phyloP scores from a whole-genome alignment of 2,888 invertebrate species.

The Platycheirus albimanus region DNA sequence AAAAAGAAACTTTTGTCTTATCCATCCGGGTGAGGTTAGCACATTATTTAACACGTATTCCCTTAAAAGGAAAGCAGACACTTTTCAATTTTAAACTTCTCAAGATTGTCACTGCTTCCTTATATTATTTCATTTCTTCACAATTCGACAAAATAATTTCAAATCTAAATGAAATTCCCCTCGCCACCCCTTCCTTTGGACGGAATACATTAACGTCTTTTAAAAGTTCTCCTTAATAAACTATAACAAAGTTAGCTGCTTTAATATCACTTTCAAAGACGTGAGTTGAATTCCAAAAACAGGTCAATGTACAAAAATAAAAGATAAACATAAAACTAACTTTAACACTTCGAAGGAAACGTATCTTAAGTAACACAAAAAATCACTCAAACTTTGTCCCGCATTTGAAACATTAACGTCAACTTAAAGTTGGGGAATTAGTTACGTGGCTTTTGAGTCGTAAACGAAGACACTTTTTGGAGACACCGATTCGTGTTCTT shows the following conservation, averaged over 20 bases:
- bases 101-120: neutral
- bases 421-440: constrained; percentile 5
- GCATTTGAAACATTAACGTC: neutral
- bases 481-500: neutral
- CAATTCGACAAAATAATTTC: no score
- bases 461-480: neutral
- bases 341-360: neutral
- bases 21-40: no score
- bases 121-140: neutral
- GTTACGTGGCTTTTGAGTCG: neutral
- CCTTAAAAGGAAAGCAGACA: no score
- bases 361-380: neutral
- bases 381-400: constrained; percentile 5
- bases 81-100: neutral
- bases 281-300: neutral
- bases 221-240: neutral
- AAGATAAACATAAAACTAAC: neutral
- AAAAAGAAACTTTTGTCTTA: no score
- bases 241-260: neutral
- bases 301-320: constrained; percentile 4
- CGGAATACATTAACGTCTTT: neutral
- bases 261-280: neutral
- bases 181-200: no score
- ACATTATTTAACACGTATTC: no score
- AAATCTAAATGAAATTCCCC: neutral